A percentile compares a stretch with the other conserved stretches of the same genome.
Evolutionary conservation across 2,797 vertebrate genomes (phyloP).

Genomic region (Lateolabrax maculatus): DNA sequence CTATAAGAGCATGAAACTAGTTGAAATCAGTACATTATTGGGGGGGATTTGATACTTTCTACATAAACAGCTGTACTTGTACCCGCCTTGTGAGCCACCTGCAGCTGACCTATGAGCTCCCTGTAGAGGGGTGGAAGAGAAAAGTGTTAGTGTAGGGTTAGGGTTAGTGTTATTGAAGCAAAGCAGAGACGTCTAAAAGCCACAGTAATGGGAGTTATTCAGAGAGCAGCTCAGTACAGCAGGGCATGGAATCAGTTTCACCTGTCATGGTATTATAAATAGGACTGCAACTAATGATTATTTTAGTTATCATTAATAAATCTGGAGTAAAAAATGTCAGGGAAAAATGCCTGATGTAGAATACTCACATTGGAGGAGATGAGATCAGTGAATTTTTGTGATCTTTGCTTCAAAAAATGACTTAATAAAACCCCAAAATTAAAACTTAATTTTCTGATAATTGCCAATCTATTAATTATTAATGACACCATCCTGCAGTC

Average conservation of each 20-base stretch:
- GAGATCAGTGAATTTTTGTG: neutral
- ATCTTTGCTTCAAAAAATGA: neutral
- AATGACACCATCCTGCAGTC: constrained; percentile 4
- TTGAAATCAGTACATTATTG: too few relatives aligned
- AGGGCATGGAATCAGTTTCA: neutral
- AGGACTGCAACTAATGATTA: neutral
- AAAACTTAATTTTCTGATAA: neutral
- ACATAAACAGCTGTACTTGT: too few relatives aligned
- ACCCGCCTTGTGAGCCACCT: neutral
- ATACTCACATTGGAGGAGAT: neutral
- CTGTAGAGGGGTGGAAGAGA: neutral
- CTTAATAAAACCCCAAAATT: neutral
- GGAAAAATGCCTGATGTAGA: neutral
- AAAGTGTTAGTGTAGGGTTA: neutral
- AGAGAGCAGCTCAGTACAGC: too few relatives aligned
- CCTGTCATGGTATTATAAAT: neutral
- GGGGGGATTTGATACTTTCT: too few relatives aligned
- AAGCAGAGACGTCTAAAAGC: neutral
- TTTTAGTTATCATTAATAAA: neutral
- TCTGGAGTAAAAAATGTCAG: neutral
- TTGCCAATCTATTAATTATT: too few relatives aligned
- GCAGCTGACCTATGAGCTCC: constrained; percentile 22
- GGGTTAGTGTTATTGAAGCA: neutral
- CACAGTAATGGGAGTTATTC: neutral
- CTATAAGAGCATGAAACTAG: too few relatives aligned